Conservation (phyloP, 2,797 vertebrate genomes). For the Thalassophryne amazonica region DNA sequence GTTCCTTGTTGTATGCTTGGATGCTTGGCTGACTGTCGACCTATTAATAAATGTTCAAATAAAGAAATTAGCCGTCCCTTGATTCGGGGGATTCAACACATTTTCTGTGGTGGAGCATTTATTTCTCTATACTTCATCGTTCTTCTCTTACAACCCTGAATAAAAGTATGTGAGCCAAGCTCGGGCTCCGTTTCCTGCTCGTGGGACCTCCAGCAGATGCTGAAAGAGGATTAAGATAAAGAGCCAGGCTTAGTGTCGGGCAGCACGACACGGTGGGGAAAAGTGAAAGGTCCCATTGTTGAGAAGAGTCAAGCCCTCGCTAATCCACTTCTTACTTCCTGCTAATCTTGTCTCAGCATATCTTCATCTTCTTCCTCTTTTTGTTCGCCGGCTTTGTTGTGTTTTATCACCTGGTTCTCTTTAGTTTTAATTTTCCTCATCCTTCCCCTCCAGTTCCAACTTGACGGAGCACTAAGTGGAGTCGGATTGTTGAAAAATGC, state of each 20-base stretch:
- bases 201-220: conserved; percentile 50
- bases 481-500: no score
- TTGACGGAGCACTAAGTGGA: no score
- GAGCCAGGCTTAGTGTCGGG: conserved; percentile 72
- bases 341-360: conserved; percentile 74
- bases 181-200: conserved; percentile 68
- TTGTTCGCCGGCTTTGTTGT: conserved; percentile 55
- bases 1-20: conserved; percentile 81
- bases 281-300: conserved; percentile 70
- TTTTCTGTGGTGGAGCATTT: conserved; percentile 28
- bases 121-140: conserved; percentile 22
- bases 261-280: conserved; percentile 55
- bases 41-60: conserved; percentile 84
- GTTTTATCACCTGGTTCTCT: conserved; percentile 54
- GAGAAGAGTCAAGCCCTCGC: conserved; percentile 60
- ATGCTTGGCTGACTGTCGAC: conserved; percentile 84
- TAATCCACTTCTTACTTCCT: conserved; percentile 77
- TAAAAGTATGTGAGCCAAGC: conserved; percentile 45
- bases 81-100: conserved; percentile 57
- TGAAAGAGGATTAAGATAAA: conserved; percentile 77
- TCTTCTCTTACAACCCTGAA: background rate
- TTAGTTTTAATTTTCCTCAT: conserved; percentile 49
- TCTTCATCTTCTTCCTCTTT: conserved; percentile 68
- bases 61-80: conserved; percentile 79
- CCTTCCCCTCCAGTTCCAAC: no score